These are phyloP conservation scores for Phalacrocorax brasilianus DNA, from an alignment of 2,113 vertebrate genomes.

Conservation along the genomic window DNA sequence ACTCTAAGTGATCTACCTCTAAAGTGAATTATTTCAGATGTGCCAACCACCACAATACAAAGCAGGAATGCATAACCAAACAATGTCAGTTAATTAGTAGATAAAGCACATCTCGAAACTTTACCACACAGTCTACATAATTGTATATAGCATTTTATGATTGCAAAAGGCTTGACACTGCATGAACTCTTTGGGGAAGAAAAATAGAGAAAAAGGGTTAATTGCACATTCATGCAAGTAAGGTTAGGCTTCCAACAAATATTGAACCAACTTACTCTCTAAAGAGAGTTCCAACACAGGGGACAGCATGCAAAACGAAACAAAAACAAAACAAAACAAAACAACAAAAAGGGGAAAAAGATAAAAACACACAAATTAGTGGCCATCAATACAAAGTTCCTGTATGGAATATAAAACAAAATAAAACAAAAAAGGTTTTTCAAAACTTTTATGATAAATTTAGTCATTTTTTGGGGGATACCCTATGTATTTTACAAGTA, in stretches of 20 bases:
- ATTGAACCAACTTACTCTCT: slow-evolving; percentile 97
- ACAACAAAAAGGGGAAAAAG: slow-evolving; percentile 74
- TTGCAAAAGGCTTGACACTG: slow-evolving; percentile 77
- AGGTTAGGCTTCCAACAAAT: slow-evolving; percentile 78
- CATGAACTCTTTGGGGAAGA: slow-evolving; percentile 76
- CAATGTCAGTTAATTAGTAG: slow-evolving; percentile 79
- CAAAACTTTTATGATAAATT: slow-evolving; percentile 55
- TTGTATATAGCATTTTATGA: slow-evolving; percentile 72
- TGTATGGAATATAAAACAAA: slow-evolving; percentile 73
- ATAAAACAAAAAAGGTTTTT: slow-evolving; percentile 67
- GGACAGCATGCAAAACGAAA: slow-evolving; percentile 83
- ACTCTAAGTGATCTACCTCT: not conserved
- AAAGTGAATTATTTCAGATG: slow-evolving; percentile 69
- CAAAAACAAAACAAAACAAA: slow-evolving; percentile 65
- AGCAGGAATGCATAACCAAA: slow-evolving; percentile 78
- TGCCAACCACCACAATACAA: slow-evolving; percentile 79
- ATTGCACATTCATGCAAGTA: slow-evolving; percentile 81
- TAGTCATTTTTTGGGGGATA: slow-evolving; percentile 45
- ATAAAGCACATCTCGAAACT: slow-evolving; percentile 78
- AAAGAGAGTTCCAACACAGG: slow-evolving; percentile 93
- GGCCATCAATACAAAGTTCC: slow-evolving; percentile 77
- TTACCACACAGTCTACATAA: slow-evolving; percentile 69
- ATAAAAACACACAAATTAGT: slow-evolving; percentile 88
- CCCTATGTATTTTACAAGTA: slow-evolving; percentile 6
- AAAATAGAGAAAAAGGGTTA: slow-evolving; percentile 78